A percentile compares a stretch with the other conserved stretches of the same genome.
phyloP scores from a whole-genome alignment of 2,113 vertebrate species.

The Nannospalax galili region DNA sequence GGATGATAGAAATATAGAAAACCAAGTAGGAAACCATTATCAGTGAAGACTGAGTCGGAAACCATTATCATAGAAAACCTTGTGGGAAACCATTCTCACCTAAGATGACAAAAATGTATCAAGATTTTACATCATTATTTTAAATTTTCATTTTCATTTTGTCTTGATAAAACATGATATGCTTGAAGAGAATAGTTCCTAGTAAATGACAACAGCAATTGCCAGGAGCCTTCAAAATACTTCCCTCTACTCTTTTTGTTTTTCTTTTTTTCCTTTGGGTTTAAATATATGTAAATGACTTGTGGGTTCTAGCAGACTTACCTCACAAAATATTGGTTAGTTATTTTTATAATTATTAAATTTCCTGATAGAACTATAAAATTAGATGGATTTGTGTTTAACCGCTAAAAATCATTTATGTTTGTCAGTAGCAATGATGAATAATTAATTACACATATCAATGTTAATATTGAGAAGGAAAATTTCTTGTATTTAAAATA shows the following conservation, averaged over 20 bases:
- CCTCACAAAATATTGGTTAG: background rate
- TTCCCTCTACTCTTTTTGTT: background rate
- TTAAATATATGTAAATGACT: background rate
- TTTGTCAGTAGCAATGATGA: background rate
- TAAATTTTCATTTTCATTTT: background rate
- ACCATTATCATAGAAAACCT: background rate
- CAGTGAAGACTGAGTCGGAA: background rate
- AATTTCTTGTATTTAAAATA: background rate
- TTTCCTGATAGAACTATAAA: too few relatives aligned
- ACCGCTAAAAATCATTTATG: background rate
- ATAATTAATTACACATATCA: background rate
- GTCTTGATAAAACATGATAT: slow-evolving; percentile 22
- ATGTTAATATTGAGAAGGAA: background rate
- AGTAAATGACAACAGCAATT: background rate
- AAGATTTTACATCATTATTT: background rate
- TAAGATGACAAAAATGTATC: background rate
- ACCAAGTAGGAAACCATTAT: background rate
- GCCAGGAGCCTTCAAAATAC: background rate
- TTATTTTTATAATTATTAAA: background rate
- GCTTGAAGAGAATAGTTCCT: background rate
- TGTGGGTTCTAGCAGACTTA: background rate
- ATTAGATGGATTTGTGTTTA: background rate
- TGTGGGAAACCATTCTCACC: background rate
- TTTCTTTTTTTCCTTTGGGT: background rate
- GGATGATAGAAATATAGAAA: slow-evolving; percentile 4